Evolutionary conservation across 1,140 invertebrate genomes (phyloP).

Genomic region (Maconellicoccus hirsutus): DNA sequence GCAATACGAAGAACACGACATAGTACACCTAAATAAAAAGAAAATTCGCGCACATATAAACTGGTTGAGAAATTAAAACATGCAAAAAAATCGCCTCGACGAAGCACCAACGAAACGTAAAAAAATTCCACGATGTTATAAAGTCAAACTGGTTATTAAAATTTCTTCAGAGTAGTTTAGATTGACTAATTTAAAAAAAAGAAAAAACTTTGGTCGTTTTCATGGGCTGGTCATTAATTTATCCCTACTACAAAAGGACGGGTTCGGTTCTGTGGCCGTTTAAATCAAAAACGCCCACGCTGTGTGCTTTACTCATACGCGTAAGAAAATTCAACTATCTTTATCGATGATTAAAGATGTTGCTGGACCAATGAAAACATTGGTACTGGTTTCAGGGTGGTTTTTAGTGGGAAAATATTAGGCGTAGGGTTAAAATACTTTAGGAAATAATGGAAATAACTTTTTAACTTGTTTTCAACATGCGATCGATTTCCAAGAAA

Average conservation of each 20-base stretch:
- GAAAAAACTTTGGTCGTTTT: constrained; percentile 12
- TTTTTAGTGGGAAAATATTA: too few relatives aligned
- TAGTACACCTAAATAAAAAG: background rate
- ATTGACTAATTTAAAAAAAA: background rate
- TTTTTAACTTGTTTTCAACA: too few relatives aligned
- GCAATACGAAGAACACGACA: constrained; percentile 18
- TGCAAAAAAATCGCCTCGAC: background rate
- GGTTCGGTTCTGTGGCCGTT: constrained; percentile 10
- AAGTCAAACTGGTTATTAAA: constrained; percentile 19
- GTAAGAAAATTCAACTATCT: background rate
- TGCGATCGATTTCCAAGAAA: too few relatives aligned
- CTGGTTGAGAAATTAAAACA: background rate
- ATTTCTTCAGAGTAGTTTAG: constrained; percentile 1
- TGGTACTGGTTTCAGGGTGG: too few relatives aligned
- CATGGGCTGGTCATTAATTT: constrained; percentile 14
- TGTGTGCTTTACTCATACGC: background rate
- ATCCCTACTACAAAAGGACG: background rate
- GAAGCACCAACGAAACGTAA: background rate
- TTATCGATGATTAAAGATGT: too few relatives aligned
- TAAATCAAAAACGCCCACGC: constrained; percentile 2
- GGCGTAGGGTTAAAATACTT: too few relatives aligned
- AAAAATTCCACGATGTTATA: background rate
- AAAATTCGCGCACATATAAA: constrained; percentile 13
- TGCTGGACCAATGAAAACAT: too few relatives aligned
- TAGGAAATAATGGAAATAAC: too few relatives aligned